Evolutionary conservation across 2,888 invertebrate genomes (phyloP).

Genomic region (Tethea ocularis): DNA sequence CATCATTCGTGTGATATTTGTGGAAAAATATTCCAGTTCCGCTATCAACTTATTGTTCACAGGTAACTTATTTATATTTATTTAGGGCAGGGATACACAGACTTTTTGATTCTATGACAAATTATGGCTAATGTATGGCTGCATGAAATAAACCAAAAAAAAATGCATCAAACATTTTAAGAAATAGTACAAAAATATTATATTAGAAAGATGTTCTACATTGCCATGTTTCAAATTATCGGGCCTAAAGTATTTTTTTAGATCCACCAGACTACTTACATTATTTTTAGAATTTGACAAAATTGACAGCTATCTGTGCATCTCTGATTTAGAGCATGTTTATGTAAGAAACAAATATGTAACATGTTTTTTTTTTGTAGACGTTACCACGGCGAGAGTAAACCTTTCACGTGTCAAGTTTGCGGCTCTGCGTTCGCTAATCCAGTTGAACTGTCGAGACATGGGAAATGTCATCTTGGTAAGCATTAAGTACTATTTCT

Average conservation of each 20-base stretch:
- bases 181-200: no score
- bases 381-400: slow-evolving; percentile 93
- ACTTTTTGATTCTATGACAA: no score
- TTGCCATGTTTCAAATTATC: no score
- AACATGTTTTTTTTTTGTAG: slow-evolving; percentile 58
- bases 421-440: slow-evolving; percentile 93
- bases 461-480: slow-evolving; percentile 93
- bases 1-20: slow-evolving; percentile 93
- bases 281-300: no score
- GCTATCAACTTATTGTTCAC: slow-evolving; percentile 94
- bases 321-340: no score
- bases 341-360: neutral
- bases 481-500: slow-evolving; percentile 55
- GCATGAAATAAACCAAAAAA: no score
- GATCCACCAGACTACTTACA: no score
- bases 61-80: slow-evolving; percentile 58
- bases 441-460: slow-evolving; percentile 90
- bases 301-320: no score
- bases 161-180: no score
- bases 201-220: no score
- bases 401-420: slow-evolving; percentile 91
- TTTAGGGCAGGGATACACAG: neutral
- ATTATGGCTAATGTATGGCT: no score
- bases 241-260: no score
- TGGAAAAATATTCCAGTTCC: slow-evolving; percentile 93